Evolutionary conservation across 2,797 vertebrate genomes (phyloP).

Genomic region (Orestias chungarensis): DNA sequence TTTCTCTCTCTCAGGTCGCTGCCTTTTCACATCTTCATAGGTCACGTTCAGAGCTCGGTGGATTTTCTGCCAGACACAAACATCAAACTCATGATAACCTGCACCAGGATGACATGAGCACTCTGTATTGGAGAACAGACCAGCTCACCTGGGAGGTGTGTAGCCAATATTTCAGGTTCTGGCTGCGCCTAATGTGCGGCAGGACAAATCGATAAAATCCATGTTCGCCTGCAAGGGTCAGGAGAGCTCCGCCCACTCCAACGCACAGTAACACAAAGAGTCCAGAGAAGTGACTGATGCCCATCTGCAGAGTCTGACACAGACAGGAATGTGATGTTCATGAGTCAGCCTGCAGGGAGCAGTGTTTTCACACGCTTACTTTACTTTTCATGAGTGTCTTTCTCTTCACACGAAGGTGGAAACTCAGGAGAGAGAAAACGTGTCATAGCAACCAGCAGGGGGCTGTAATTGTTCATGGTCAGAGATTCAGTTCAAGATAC

Average conservation of each 20-base stretch:
- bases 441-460: not conserved
- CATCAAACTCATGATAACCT: not conserved
- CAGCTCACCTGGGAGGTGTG: slow-evolving; percentile 89
- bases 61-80: slow-evolving; percentile 83
- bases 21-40: slow-evolving; percentile 77
- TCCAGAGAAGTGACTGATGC: slow-evolving; percentile 91
- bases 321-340: not conserved
- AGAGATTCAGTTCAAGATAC: too few relatives aligned
- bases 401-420: not conserved
- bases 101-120: not conserved
- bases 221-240: slow-evolving; percentile 87
- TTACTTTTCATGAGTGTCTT: not conserved
- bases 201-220: slow-evolving; percentile 85
- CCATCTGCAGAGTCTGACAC: slow-evolving; percentile 91
- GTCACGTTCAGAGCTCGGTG: slow-evolving; percentile 88
- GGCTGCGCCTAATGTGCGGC: slow-evolving; percentile 84
- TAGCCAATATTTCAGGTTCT: slow-evolving; percentile 90
- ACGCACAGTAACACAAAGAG: slow-evolving; percentile 89
- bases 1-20: slow-evolving; percentile 73
- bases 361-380: not conserved
- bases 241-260: slow-evolving; percentile 86
- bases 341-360: slow-evolving; percentile 2
- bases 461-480: not conserved
- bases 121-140: not conserved
- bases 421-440: not conserved